phyloP scores from a whole-genome alignment of 2,113 vertebrate species.

The Urocynchramus pylzowi region DNA sequence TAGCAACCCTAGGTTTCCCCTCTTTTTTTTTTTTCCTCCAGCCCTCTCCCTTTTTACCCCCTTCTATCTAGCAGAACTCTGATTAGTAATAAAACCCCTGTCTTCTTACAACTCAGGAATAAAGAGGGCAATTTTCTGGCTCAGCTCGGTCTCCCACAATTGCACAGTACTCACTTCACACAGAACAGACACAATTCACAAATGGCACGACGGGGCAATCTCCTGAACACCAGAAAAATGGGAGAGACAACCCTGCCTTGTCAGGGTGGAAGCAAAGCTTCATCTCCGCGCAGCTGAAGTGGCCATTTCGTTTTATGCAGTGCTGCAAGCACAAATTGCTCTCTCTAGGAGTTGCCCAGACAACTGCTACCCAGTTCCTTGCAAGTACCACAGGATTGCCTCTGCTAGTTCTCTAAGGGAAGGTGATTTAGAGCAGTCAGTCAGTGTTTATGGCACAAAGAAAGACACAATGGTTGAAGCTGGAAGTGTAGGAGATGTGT shows the following conservation, averaged over 20 bases:
- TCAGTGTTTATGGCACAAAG: conserved; percentile 43
- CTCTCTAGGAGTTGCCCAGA: conserved; percentile 39
- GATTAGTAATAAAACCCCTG: neutral
- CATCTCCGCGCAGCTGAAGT: neutral
- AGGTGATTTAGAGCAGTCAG: conserved; percentile 12
- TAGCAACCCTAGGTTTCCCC: neutral
- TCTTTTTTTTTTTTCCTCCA: neutral
- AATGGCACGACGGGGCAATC: neutral
- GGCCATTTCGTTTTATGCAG: neutral
- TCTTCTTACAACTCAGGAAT: neutral
- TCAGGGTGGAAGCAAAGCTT: neutral
- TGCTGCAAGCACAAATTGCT: conserved; percentile 22
- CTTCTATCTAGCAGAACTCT: neutral
- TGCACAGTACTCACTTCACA: conserved; percentile 35
- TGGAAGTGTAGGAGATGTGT: neutral
- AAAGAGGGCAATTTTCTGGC: neutral
- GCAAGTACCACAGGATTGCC: neutral
- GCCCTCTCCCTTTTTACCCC: neutral
- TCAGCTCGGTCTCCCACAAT: neutral
- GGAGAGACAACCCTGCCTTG: neutral
- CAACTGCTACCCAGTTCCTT: conserved; percentile 23
- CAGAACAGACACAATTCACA: conserved; percentile 16
- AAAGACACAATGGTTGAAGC: neutral
- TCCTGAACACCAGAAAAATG: neutral
- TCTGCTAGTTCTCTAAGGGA: neutral